Evolutionary conservation across 2,113 vertebrate species (phyloP).

Genomic region (Mystacornis crossleyi): DNA sequence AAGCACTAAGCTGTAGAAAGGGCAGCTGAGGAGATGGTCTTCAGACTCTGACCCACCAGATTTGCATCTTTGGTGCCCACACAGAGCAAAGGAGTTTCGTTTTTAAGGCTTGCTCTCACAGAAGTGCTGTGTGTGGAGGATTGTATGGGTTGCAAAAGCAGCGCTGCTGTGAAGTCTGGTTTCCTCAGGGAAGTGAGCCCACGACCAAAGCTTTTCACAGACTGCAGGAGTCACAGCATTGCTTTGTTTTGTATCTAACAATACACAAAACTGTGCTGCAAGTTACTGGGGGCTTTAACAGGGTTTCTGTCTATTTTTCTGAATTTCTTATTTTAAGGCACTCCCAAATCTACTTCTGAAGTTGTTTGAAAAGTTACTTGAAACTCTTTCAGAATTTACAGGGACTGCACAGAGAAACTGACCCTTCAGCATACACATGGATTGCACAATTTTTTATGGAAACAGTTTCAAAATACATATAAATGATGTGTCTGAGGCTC

Average conservation of each 20-base stretch:
- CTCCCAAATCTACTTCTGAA: background rate
- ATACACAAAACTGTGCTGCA: background rate
- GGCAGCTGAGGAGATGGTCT: background rate
- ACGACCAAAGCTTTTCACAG: background rate
- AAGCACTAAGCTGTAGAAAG: background rate
- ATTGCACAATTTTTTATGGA: background rate
- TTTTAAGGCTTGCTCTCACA: background rate
- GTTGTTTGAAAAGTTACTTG: background rate
- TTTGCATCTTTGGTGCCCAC: background rate
- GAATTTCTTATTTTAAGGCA: background rate
- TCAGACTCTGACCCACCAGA: background rate
- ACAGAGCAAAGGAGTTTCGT: background rate
- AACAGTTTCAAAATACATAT: background rate
- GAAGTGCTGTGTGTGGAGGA: background rate
- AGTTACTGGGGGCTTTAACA: background rate
- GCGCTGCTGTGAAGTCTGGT: background rate
- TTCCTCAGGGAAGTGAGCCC: background rate
- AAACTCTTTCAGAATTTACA: background rate
- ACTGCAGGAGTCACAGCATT: background rate
- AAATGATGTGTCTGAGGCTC: background rate
- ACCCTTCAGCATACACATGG: background rate
- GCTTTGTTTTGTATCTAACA: background rate
- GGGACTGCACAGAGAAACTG: background rate
- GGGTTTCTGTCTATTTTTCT: background rate
- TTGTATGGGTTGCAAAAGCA: background rate